Percentiles rank a stretch among this genome's conserved stretches.
phyloP scores from a whole-genome alignment of 2,797 vertebrate genomes.

The Urosaurus nigricauda region DNA sequence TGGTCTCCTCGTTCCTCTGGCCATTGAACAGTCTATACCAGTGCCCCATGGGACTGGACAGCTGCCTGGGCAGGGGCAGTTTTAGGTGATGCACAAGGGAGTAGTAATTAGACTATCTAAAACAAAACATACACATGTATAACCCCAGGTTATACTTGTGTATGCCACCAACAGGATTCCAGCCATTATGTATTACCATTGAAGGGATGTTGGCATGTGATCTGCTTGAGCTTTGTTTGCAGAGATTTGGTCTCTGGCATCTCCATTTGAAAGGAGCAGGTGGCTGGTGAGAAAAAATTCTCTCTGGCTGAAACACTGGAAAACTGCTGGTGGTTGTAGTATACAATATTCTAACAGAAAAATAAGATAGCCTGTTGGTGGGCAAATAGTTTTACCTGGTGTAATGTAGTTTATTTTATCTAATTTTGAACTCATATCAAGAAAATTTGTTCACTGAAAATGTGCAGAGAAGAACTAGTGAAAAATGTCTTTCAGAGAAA shows the following conservation, averaged over 20 bases:
- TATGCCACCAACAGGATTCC: no score
- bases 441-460: background rate
- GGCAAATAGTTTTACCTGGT: background rate
- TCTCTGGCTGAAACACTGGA: background rate
- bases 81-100: no score
- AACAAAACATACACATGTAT: no score
- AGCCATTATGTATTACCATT: background rate
- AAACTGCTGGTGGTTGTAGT: background rate
- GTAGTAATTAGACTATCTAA: no score
- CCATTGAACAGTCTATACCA: no score
- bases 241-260: background rate
- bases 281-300: background rate
- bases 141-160: no score
- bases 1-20: no score
- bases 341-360: background rate
- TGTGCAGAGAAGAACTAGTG: background rate
- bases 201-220: background rate
- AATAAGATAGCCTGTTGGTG: background rate
- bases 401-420: background rate
- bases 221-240: background rate
- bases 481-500: constrained; percentile 22
- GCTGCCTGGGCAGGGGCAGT: no score
- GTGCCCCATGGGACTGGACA: no score
- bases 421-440: background rate
- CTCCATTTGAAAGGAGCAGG: background rate